Base-by-base conservation (phyloP, 2,113 vertebrate species). In the Gymnarchus niloticus region DNA sequence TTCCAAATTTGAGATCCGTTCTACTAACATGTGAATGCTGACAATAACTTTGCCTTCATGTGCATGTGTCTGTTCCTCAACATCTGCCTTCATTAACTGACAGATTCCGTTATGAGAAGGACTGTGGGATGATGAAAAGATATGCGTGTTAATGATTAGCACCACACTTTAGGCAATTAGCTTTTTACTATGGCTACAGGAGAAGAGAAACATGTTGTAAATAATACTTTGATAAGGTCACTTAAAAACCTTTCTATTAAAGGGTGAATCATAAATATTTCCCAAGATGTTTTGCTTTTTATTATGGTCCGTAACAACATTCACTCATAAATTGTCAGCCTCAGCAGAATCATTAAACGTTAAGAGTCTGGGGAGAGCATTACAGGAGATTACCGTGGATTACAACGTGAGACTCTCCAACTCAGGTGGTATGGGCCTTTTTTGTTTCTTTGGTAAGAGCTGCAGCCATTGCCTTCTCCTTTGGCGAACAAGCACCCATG, bases 221-320 rank as follows among this genome's bases (percentile, higher is more conserved):
- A 80, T 48, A 49, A 80, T 21, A 25, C 37, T 49, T n/a, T n/a
- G 44, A 49, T 80, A 80, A 80, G 76, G 76, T 80, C 76, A 80
- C 76, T 44, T 80, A 49, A 80, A 80, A 81, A 81, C 21, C n/a
- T 51, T 49, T 81, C 46, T 49, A 49, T 80, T 48, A 81, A 51
- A 49, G 77, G 77, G 77, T 81, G 23, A 81, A 81, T 81, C 77
- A n/a, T 49, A 49, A 81, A 81, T 23, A 49, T 51, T 81, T 81
- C 46, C 3, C 65, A 37, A 33, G 46, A 51, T 81, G 77, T 81
- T 51, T 44, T 48, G 41, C 76, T 78, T 48, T 78, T 81, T 28
- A 81, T 28, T 81, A 28, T 80, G 41, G 46, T 51, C 23, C 8
- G 10, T 8, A 28, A 28, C 61, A 69, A 83, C 51, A 65, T 69